phyloP scores from a whole-genome alignment of 1,140 invertebrate genomes.

The Pseudomyrmex sp. region DNA sequence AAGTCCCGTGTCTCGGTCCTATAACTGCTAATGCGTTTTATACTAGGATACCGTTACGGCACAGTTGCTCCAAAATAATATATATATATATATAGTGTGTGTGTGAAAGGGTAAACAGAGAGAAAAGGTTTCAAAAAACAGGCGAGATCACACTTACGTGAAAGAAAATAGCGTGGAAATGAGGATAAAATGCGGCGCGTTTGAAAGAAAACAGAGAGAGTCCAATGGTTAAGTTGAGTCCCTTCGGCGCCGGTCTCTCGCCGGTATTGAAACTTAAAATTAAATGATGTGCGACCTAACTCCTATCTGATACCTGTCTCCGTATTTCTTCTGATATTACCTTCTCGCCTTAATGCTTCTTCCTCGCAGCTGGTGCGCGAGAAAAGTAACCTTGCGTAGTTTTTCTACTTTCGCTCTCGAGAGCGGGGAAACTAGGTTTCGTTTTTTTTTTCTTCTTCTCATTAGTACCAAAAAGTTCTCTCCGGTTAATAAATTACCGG shows the following conservation, averaged over 20 bases:
- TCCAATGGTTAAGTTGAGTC: conserved; percentile 81
- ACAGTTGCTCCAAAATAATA: conserved; percentile 35
- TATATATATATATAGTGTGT: not conserved
- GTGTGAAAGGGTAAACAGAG: conserved; percentile 57
- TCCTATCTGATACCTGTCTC: not conserved
- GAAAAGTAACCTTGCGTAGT: not conserved
- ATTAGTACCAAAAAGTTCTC: too few relatives aligned
- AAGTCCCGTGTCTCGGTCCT: conserved; percentile 13
- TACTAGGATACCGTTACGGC: conserved; percentile 15
- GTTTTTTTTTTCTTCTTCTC: not conserved
- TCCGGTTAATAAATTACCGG: too few relatives aligned
- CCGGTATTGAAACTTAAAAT: conserved; percentile 63
- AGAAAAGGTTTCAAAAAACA: conserved; percentile 71
- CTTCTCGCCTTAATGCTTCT: not conserved
- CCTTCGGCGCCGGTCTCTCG: conserved; percentile 58
- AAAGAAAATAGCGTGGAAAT: conserved; percentile 85
- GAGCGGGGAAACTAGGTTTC: not conserved
- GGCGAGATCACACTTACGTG: conserved; percentile 83
- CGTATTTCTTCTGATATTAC: conserved; percentile 21
- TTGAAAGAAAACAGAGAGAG: conserved; percentile 81
- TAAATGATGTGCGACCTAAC: conserved; percentile 65
- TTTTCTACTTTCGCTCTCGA: conserved; percentile 17
- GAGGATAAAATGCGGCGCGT: conserved; percentile 84
- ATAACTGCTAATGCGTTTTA: conserved; percentile 44
- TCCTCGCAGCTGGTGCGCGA: not conserved